Evolutionary conservation across 92 coral and sea anemone species (phyloP).

Genomic region (Parazoanthus atlanticus): DNA sequence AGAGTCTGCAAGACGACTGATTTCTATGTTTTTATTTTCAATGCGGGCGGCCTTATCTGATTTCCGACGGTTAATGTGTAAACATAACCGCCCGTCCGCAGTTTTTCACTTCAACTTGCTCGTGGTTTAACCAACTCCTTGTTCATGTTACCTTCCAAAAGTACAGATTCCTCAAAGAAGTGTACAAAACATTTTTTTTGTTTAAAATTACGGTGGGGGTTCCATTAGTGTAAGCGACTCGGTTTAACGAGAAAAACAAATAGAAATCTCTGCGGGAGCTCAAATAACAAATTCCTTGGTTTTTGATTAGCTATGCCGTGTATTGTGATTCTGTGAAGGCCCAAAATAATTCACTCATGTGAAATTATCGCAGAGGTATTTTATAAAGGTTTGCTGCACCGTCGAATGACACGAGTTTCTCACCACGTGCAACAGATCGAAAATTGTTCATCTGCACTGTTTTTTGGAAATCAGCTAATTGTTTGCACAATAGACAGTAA

Average conservation of each 20-base stretch:
- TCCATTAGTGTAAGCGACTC: constrained; percentile 5
- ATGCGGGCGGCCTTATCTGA: constrained; percentile 33
- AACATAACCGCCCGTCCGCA: constrained; percentile 42
- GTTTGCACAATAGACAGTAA: neutral
- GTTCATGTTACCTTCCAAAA: neutral
- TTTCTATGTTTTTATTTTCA: neutral
- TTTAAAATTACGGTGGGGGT: neutral
- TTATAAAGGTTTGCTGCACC: too few relatives aligned
- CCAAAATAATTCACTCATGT: neutral
- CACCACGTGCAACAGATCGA: neutral
- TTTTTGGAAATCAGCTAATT: neutral
- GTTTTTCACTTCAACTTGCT: neutral
- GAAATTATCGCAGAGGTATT: neutral
- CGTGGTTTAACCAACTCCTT: neutral
- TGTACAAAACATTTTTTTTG: neutral
- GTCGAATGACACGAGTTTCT: neutral
- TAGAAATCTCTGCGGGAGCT: constrained; percentile 8
- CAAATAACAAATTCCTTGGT: constrained; percentile 9
- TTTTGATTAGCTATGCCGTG: neutral
- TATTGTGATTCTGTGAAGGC: neutral
- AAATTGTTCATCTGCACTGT: neutral
- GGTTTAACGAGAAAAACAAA: constrained; percentile 15
- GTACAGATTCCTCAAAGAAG: neutral
- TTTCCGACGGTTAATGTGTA: constrained; percentile 36
- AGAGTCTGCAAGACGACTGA: neutral